Evolutionary conservation across 2,797 vertebrate species (phyloP), one percentile per base, ranked within the genome.

Genomic region (Notoglanidium macrostoma): DNA sequence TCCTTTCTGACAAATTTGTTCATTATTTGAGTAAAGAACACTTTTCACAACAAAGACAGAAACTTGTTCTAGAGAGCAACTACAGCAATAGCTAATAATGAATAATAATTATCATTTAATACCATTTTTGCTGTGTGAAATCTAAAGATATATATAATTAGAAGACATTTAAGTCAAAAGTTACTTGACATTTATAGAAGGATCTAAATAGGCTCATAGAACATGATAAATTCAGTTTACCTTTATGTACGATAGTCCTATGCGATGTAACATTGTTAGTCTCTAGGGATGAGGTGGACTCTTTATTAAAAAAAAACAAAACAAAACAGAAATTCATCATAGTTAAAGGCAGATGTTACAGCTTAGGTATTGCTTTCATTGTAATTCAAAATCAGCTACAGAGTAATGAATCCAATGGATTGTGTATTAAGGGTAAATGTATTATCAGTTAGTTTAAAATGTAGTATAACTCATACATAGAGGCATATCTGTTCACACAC

Each of bases 151-250:
- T 74, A 49, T 49, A 49, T 49, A 49, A 49, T 49, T 49, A 10
- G 5, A 14, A 29, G 17, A 46, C 46, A 46, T 73, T 51, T 6
- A 23, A 61, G 55, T 46, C 35, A 57, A 55, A 55, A 14, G 32
- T 74, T 78, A 32, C 7, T 21, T 29, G 5, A 61, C 40, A 44
- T 6, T 26, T n/a, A 12, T 0, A 61, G 6, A 26, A 26, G 21
- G 26, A 46, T 9, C 26, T 49, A 29, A 82, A 65, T 12, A 65
- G 2, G 57, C 3, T 46, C 5, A 40, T 23, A 59, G 17, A 73
- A 85, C 74, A 85, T 44, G 21, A 74, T n/a, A 17, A 65, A 77
- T 74, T 11, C 23, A 55, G 35, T 54, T 85, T 61, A 88, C 87
- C 87, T 85, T 76, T 83, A 55, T 57, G n/a, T 40, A 55, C 29